Evolutionary conservation across 2,113 vertebrate genomes (phyloP).

Genomic region (Sturnira hondurensis): DNA sequence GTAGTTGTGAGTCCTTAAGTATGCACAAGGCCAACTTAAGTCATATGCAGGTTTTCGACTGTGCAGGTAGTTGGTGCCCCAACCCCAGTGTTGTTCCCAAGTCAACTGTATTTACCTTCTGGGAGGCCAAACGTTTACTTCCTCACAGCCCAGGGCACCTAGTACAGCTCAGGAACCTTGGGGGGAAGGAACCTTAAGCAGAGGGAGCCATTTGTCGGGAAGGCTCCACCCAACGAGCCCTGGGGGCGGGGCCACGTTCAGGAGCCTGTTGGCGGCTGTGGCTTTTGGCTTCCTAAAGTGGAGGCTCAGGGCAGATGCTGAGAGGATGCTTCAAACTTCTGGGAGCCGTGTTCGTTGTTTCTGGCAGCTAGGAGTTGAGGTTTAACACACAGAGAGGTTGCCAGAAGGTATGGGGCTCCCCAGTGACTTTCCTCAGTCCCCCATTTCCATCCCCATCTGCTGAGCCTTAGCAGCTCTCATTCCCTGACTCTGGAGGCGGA

Average conservation of each 20-base stretch:
- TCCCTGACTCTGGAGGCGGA: fast-evolving
- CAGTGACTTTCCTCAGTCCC: neutral
- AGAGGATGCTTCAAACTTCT: neutral
- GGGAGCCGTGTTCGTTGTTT: neutral
- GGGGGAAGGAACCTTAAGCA: neutral
- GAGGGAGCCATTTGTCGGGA: fast-evolving
- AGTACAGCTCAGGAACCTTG: fast-evolving
- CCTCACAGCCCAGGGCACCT: fast-evolving
- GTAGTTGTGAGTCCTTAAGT: neutral
- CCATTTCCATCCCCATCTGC: neutral
- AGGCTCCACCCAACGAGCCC: neutral
- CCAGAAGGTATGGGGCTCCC: neutral
- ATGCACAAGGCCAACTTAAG: neutral
- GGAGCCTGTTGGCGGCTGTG: fast-evolving
- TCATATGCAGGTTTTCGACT: neutral
- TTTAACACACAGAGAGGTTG: neutral
- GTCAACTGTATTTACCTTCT: neutral
- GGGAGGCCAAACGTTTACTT: too few relatives aligned
- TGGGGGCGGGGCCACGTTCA: neutral
- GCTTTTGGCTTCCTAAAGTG: fast-evolving
- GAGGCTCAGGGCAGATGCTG: fast-evolving
- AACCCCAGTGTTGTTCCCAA: neutral
- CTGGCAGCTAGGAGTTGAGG: neutral
- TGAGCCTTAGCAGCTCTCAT: neutral
- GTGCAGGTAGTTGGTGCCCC: neutral